Conservation (phyloP, 92 coral and sea anemone species). For the Phymanthus crucifer region DNA sequence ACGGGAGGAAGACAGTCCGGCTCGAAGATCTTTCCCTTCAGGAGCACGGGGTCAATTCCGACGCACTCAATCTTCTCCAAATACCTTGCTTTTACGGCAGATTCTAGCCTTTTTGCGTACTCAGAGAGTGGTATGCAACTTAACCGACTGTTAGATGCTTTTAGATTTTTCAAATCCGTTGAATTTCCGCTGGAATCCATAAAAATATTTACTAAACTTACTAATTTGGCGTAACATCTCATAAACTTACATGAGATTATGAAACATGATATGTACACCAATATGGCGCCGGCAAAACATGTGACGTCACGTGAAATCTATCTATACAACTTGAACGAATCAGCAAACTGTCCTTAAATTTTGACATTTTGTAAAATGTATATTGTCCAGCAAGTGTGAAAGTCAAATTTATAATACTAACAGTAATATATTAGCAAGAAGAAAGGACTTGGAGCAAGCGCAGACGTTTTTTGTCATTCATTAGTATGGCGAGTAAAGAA, state of each 20-base stretch:
- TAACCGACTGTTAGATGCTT: not conserved
- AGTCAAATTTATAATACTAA: too few relatives aligned
- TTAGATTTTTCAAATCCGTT: not conserved
- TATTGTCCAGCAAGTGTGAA: too few relatives aligned
- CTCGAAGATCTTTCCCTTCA: conserved; percentile 17
- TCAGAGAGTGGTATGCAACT: conserved; percentile 24
- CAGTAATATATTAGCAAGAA: too few relatives aligned
- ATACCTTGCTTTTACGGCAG: conserved; percentile 20
- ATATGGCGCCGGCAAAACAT: conserved; percentile 17
- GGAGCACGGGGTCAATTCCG: conserved; percentile 44
- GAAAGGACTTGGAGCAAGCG: too few relatives aligned
- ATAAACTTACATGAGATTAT: conserved; percentile 17
- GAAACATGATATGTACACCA: conserved; percentile 28
- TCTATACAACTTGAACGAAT: too few relatives aligned
- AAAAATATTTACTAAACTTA: not conserved
- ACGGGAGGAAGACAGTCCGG: conserved; percentile 50
- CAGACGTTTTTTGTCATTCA: too few relatives aligned
- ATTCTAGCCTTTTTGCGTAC: conserved; percentile 34
- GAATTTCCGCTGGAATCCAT: conserved; percentile 12
- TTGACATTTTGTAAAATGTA: too few relatives aligned
- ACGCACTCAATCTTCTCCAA: conserved; percentile 28
- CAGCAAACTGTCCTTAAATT: too few relatives aligned
- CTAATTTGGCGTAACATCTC: not conserved
- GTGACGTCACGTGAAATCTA: conserved; percentile 16
- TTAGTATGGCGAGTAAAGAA: too few relatives aligned